Percentiles rank a stretch among this genome's conserved stretches.
Evolutionary conservation across 2,797 vertebrate genomes (phyloP).

Genomic region (Sebastes flavidus): DNA sequence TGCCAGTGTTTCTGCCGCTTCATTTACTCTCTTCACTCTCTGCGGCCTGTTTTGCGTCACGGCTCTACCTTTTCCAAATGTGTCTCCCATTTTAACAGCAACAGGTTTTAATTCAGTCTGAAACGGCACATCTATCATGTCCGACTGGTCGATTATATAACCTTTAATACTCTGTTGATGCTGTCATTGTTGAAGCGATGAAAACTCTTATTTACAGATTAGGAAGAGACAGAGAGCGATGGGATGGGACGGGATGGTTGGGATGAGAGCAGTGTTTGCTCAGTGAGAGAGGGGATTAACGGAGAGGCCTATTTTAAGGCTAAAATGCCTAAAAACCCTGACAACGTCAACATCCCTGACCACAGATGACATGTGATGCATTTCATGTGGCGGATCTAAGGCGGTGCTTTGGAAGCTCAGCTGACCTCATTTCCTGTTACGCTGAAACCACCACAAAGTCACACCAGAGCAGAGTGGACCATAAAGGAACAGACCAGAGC

Average conservation of each 20-base stretch:
- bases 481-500: constrained; percentile 38
- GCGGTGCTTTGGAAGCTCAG: constrained; percentile 60
- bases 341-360: constrained; percentile 73
- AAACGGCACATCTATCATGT: not conserved
- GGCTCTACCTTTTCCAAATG: not conserved
- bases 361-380: constrained; percentile 73
- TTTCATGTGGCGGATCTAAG: constrained; percentile 70
- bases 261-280: constrained; percentile 62
- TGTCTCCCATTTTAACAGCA: not conserved
- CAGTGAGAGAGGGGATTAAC: constrained; percentile 70
- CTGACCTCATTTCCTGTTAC: constrained; percentile 76
- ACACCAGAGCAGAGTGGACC: constrained; percentile 33
- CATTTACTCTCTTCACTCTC: not conserved
- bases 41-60: constrained; percentile 7
- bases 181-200: not conserved
- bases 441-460: constrained; percentile 56
- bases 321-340: constrained; percentile 75
- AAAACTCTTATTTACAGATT: constrained; percentile 66
- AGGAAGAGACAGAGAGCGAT: constrained; percentile 19
- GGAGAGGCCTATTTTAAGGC: constrained; percentile 71
- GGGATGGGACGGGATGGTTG: constrained; percentile 11
- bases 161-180: not conserved
- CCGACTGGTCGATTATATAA: not conserved
- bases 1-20: constrained; percentile 5
- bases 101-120: not conserved